A percentile compares a stretch with the other conserved stretches of the same genome.
phyloP scores from a whole-genome alignment of 2,888 invertebrate genomes.

The Apodemia hepburni region DNA sequence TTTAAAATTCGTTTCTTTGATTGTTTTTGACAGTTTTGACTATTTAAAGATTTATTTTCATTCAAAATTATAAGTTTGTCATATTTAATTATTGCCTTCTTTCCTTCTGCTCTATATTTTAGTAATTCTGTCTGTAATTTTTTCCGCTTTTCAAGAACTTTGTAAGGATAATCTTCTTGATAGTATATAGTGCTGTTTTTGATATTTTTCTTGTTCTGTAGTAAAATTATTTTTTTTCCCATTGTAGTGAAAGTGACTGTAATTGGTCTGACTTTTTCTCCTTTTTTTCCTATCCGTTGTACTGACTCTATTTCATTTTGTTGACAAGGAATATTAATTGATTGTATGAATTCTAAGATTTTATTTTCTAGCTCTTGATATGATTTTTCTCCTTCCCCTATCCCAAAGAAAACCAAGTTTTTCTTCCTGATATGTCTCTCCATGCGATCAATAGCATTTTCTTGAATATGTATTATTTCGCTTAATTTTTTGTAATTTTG shows the following conservation, averaged over 20 bases:
- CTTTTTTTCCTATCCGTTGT: neutral
- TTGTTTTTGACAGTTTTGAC: neutral
- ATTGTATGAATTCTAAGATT: too few species aligned
- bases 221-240: neutral
- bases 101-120: neutral
- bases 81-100: neutral
- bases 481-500: slow-evolving; percentile 16
- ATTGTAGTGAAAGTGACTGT: neutral
- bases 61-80: neutral
- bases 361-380: neutral
- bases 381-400: slow-evolving; percentile 20
- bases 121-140: neutral
- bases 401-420: slow-evolving; percentile 23
- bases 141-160: neutral
- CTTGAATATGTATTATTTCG: slow-evolving; percentile 21
- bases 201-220: neutral
- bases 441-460: slow-evolving; percentile 11
- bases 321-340: too few species aligned
- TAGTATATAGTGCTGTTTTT: neutral
- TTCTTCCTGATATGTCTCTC: slow-evolving; percentile 19
- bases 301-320: neutral
- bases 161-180: neutral
- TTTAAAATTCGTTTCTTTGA: neutral
- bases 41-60: neutral
- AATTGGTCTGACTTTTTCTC: neutral